phyloP scores from a whole-genome alignment of 2,113 vertebrate genomes.

The Thalassarche chlororhynchos region DNA sequence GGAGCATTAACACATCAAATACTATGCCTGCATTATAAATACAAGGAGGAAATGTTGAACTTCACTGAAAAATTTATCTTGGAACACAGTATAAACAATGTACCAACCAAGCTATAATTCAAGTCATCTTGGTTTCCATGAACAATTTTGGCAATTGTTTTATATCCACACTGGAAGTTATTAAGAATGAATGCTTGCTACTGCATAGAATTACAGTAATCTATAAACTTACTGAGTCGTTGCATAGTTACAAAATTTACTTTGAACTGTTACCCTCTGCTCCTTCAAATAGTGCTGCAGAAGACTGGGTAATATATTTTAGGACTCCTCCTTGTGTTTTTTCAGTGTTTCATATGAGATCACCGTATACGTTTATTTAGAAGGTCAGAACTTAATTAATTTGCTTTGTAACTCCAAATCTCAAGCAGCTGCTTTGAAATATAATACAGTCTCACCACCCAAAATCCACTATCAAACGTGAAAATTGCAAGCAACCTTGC shows the following conservation, averaged over 20 bases:
- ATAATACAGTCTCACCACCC: not conserved
- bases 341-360: not conserved
- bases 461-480: not conserved
- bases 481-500: not conserved
- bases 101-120: not conserved
- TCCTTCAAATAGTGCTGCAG: not conserved
- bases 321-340: not conserved
- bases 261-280: not conserved
- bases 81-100: not conserved
- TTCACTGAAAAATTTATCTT: not conserved
- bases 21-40: not conserved
- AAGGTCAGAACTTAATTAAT: not conserved
- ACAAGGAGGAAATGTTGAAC: not conserved
- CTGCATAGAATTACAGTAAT: not conserved
- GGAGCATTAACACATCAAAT: not conserved
- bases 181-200: not conserved
- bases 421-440: not conserved
- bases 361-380: not conserved
- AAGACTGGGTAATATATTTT: not conserved
- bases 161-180: not conserved
- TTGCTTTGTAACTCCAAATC: not conserved
- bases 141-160: not conserved
- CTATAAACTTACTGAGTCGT: not conserved
- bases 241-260: not conserved
- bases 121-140: not conserved